A percentile compares a stretch with the other conserved stretches of the same genome.
These are phyloP conservation scores for Caenorhabditis zanzibari DNA, from an alignment of 2,888 invertebrate genomes.

Conservation along the genomic window DNA sequence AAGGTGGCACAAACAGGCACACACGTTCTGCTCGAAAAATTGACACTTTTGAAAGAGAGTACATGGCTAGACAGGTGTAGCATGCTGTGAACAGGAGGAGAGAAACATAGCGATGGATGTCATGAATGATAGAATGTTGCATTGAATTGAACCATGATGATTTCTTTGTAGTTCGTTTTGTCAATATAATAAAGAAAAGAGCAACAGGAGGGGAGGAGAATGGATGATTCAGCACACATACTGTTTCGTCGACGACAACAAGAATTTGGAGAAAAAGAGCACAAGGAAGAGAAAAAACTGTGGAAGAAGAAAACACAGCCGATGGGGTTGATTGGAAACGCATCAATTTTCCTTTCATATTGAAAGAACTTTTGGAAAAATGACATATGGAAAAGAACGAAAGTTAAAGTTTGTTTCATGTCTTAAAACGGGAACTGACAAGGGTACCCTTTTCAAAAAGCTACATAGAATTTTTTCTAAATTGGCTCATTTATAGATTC, in stretches of 20 bases:
- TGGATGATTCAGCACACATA: background rate
- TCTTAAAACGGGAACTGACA: too few species aligned
- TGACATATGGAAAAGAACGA: too few species aligned
- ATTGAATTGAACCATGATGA: background rate
- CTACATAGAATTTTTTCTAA: too few species aligned
- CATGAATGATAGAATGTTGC: background rate
- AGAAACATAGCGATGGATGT: background rate
- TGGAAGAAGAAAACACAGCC: too few species aligned
- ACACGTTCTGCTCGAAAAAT: background rate
- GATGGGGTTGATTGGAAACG: background rate
- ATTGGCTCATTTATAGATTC: too few species aligned
- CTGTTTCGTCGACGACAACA: conserved; percentile 12
- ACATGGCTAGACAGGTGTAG: background rate
- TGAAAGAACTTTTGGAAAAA: too few species aligned
- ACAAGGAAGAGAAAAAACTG: background rate
- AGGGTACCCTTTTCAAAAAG: too few species aligned
- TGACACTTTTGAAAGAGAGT: background rate
- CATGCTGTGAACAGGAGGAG: background rate
- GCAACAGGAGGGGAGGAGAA: background rate
- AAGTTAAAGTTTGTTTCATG: too few species aligned
- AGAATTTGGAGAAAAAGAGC: background rate
- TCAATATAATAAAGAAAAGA: conserved; percentile 2
- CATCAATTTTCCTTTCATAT: background rate
- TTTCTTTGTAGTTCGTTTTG: conserved; percentile 12
- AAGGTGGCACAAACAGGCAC: background rate